Percentiles rank a stretch among this genome's conserved stretches.
These are phyloP conservation scores for Neoitamus cyanurus DNA, from an alignment of 2,888 invertebrate species.

Conservation along the genomic window DNA sequence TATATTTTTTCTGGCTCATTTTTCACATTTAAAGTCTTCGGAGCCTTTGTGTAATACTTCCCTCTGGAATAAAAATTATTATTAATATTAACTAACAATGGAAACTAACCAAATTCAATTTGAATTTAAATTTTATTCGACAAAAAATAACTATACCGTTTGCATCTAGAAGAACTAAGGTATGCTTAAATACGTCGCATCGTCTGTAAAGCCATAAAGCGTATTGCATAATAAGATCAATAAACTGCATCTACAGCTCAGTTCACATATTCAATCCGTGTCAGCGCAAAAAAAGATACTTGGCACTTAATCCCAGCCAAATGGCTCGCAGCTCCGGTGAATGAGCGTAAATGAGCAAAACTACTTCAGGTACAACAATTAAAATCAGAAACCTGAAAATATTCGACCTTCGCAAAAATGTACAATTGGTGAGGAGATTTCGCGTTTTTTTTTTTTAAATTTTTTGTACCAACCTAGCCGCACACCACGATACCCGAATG, in stretches of 20 bases:
- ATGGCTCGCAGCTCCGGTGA: neutral
- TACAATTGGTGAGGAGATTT: neutral
- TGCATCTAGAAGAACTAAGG: neutral
- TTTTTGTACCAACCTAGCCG: neutral
- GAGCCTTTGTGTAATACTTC: too few relatives aligned
- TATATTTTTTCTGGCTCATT: neutral
- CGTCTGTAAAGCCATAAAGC: neutral
- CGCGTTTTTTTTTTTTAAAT: neutral
- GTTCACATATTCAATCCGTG: neutral
- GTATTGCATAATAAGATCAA: neutral
- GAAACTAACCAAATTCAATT: too few relatives aligned
- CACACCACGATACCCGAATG: neutral
- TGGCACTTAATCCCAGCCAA: neutral
- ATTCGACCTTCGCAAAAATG: slow-evolving; percentile 40
- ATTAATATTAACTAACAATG: too few relatives aligned
- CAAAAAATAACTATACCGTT: too few relatives aligned
- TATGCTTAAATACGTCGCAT: too few relatives aligned
- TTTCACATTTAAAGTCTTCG: too few relatives aligned
- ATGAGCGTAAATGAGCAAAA: neutral
- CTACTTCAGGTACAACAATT: neutral
- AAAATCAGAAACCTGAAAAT: neutral
- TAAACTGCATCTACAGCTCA: neutral
- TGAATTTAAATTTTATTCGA: too few relatives aligned
- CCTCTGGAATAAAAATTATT: too few relatives aligned
- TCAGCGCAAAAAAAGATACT: neutral